Base-by-base conservation (phyloP, 2,113 vertebrate genomes). In the Aleadryas rufinucha region DNA sequence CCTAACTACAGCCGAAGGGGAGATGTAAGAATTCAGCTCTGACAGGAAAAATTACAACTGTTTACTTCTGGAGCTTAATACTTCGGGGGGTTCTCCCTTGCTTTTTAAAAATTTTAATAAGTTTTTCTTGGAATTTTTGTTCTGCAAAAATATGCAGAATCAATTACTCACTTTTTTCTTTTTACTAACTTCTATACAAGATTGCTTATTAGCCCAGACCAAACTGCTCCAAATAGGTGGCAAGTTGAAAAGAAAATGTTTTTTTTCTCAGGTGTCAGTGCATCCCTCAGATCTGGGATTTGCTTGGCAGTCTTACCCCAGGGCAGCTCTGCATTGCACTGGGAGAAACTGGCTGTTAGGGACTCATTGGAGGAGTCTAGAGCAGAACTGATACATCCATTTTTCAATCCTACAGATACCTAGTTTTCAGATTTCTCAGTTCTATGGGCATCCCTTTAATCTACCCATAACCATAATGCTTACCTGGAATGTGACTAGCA, bases 21-120 rank as follows among this genome's bases (percentile, higher is more conserved):
- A 95, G 76, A 88, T 89, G 69, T 60, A 79, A 87, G 90, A n/a
- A 85, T 94, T 90, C 60, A 78, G 49, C 80, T 90, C 87, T 78
- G 92, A 95, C 90, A 94, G 92, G 86, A 75, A 84, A 79, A 96
- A 90, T 94, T 84, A 93, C 70, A 90, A 78, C 90, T 93, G 71
- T 94, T 96, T 97, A 92, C 71, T 92, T 89, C 59, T 95, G 63
- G 18, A 59, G 50, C 50, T 81, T 88, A 74, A 66, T 77, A 49
- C 9, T 49, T 81, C 1, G 13, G 47, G 41, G 15, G 1, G 3
- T 53, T 44, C 49, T 77, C 41, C 50, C 28, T 87, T 54, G 8
- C 47, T 78, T 91, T 86, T 90, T 33, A 24, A 74, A 75, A 53
- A 17, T 63, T 59, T 59, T 90, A 84, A 27, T 63, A 41, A 41